Conservation (phyloP, 2,888 invertebrate species). For the Diaperis boleti region DNA sequence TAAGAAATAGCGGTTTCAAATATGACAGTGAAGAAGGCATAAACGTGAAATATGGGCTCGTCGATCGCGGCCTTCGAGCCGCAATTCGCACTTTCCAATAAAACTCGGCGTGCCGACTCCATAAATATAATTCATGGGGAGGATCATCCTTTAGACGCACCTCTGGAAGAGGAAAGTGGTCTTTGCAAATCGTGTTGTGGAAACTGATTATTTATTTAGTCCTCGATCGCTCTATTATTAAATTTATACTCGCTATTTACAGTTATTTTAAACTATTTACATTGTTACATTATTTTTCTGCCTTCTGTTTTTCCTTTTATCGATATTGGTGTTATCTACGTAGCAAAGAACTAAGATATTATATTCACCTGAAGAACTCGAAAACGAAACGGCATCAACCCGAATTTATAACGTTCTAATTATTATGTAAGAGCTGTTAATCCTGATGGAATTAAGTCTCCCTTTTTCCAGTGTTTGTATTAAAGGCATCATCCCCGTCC, state of each 20-base stretch:
- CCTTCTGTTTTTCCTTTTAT: too few species aligned
- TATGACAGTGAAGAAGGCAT: conserved; percentile 60
- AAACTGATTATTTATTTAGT: too few species aligned
- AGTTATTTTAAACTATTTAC: too few species aligned
- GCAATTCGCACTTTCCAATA: conserved; percentile 54
- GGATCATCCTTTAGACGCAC: too few species aligned
- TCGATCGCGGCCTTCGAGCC: conserved; percentile 55
- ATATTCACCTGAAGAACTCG: not conserved
- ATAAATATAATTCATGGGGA: conserved; percentile 61
- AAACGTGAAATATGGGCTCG: conserved; percentile 63
- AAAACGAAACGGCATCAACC: too few species aligned
- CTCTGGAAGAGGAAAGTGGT: too few species aligned
- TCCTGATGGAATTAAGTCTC: conserved; percentile 52
- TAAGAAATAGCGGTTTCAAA: conserved; percentile 60
- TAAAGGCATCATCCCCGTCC: conserved; percentile 47
- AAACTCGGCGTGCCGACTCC: conserved; percentile 53
- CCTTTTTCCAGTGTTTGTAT: conserved; percentile 50
- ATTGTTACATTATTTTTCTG: too few species aligned
- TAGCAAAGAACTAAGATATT: too few species aligned
- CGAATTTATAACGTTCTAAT: conserved; percentile 16
- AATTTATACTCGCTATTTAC: too few species aligned
- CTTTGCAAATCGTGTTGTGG: not conserved
- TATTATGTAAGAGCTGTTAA: conserved; percentile 48
- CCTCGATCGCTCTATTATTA: too few species aligned
- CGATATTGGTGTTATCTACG: too few species aligned